These are phyloP conservation scores for Leistus spinibarbis DNA, from an alignment of 2,888 invertebrate species.

Conservation along the genomic window DNA sequence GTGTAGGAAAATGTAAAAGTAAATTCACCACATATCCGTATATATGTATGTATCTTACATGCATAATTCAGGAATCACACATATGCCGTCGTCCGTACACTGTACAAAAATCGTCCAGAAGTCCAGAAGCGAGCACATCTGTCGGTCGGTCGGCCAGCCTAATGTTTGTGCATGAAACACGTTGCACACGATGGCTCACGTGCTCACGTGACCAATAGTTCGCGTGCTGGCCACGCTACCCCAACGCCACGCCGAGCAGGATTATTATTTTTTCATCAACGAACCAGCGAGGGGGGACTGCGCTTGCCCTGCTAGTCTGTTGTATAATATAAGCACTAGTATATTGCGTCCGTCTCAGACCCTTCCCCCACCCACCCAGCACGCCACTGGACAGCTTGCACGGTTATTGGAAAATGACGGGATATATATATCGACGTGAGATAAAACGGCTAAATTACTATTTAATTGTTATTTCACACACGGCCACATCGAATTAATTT, in stretches of 20 bases:
- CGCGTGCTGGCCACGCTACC: neutral
- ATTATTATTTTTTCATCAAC: constrained; percentile 39
- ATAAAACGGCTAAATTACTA: too few relatives aligned
- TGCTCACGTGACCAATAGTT: neutral
- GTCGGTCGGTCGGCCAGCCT: constrained; percentile 4
- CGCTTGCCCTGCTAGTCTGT: constrained; percentile 20
- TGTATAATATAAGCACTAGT: constrained; percentile 52
- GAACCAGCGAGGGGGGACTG: constrained; percentile 1
- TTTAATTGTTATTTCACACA: too few relatives aligned
- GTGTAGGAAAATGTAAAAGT: constrained; percentile 29
- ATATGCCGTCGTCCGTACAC: neutral
- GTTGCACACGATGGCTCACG: neutral
- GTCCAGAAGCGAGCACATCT: neutral
- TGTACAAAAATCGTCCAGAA: neutral
- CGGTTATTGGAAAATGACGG: constrained; percentile 53
- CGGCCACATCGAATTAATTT: too few relatives aligned
- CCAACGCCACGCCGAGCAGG: constrained; percentile 13
- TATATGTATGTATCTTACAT: constrained; percentile 12
- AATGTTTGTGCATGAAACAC: constrained; percentile 35
- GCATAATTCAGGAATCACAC: constrained; percentile 27
- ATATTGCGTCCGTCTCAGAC: constrained; percentile 50
- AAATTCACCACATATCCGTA: constrained; percentile 3
- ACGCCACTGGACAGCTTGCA: neutral
- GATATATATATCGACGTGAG: neutral
- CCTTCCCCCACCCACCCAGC: constrained; percentile 37